Conservation (phyloP, 2,797 vertebrate species). For the Rhinogobio ventralis region DNA sequence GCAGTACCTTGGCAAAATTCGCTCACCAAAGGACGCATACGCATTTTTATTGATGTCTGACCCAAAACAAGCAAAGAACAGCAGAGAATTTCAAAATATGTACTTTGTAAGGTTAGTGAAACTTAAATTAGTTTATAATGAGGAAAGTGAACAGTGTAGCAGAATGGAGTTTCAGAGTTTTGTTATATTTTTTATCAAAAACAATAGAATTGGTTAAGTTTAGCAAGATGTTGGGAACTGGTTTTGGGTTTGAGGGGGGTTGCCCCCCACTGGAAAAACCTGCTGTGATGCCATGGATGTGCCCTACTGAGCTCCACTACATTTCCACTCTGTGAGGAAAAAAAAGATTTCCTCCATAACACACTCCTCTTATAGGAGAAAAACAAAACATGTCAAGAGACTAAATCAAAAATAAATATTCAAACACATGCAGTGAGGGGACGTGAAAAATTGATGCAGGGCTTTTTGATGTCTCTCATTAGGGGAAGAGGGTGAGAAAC, state of each 20-base stretch:
- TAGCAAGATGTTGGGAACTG: background rate
- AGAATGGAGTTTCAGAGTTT: background rate
- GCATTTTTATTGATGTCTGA: background rate
- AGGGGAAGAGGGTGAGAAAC: constrained; percentile 48
- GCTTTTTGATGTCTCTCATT: constrained; percentile 71
- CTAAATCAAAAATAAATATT: constrained; percentile 67
- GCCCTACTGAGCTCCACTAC: background rate
- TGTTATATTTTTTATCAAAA: background rate
- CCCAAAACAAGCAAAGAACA: background rate
- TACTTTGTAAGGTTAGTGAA: background rate
- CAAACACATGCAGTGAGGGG: constrained; percentile 56
- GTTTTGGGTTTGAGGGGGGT: background rate
- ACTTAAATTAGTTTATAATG: background rate
- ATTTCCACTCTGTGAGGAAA: background rate
- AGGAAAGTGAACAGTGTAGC: background rate
- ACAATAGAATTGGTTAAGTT: background rate
- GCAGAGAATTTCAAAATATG: background rate
- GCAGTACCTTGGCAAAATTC: background rate
- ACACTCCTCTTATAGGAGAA: background rate
- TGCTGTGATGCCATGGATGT: constrained; percentile 1
- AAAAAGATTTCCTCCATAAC: background rate
- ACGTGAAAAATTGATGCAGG: constrained; percentile 74
- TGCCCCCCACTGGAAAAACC: background rate
- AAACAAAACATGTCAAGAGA: constrained; percentile 64
- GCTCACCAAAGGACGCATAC: background rate